Percentiles rank a stretch among this genome's conserved stretches.
These are phyloP conservation scores for Troides aeacus DNA, from an alignment of 2,888 invertebrate species.

Conservation along the genomic window DNA sequence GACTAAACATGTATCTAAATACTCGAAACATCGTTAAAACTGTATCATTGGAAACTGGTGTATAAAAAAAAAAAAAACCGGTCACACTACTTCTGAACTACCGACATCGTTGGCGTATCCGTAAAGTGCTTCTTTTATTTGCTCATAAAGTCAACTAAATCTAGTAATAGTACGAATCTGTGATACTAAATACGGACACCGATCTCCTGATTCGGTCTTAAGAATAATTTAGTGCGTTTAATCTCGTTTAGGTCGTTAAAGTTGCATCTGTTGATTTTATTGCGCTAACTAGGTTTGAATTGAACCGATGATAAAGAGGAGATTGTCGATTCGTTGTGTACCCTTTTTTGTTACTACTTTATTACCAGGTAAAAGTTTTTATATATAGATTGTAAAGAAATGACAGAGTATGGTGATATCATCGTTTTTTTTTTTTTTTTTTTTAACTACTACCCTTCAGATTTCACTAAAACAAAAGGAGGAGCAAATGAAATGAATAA, in stretches of 20 bases:
- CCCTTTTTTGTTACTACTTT: no score
- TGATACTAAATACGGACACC: not conserved
- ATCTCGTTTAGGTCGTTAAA: not conserved
- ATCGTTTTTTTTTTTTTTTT: no score
- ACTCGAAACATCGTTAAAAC: slow-evolving; percentile 17
- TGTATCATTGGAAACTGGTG: slow-evolving; percentile 16
- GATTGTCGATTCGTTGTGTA: no score
- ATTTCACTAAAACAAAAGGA: no score
- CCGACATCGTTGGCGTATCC: slow-evolving; percentile 7
- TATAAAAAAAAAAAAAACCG: slow-evolving; percentile 12
- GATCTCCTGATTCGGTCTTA: not conserved
- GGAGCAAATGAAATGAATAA: no score
- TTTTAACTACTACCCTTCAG: no score
- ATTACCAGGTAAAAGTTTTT: no score
- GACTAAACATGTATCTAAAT: slow-evolving; percentile 14
- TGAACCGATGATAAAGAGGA: no score
- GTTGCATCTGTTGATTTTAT: not conserved
- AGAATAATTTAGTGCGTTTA: not conserved
- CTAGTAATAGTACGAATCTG: not conserved
- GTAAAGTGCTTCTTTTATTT: slow-evolving; percentile 20
- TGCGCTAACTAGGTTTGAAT: no score
- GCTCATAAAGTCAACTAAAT: slow-evolving; percentile 20
- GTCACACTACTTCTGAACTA: slow-evolving; percentile 13
- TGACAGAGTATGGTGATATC: no score
- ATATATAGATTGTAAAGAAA: no score